These are phyloP conservation scores for Clarias platycephalus DNA, from an alignment of 2,797 vertebrate genomes.

Conservation along the genomic window DNA sequence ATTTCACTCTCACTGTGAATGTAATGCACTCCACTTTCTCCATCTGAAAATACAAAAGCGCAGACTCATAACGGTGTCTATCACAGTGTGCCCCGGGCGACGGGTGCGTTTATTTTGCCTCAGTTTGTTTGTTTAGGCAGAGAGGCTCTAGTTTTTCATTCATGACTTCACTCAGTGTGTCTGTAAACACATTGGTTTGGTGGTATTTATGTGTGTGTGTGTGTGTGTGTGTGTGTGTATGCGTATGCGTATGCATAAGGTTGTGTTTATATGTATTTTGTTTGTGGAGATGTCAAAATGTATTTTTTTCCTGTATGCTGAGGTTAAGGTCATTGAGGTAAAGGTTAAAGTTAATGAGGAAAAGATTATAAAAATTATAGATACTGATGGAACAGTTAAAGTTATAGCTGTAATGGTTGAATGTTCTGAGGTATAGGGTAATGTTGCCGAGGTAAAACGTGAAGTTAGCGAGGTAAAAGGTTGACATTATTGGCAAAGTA, in stretches of 20 bases:
- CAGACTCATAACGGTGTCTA: neutral
- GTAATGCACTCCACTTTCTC: neutral
- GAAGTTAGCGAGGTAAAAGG: neutral
- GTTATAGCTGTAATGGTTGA: neutral
- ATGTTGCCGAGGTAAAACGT: too few relatives aligned
- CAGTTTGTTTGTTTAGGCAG: neutral
- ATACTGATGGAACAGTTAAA: neutral
- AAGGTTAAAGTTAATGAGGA: neutral
- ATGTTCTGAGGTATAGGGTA: neutral
- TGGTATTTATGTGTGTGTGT: constrained; percentile 10
- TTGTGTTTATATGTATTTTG: neutral
- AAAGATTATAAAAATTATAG: neutral
- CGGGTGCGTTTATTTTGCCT: neutral
- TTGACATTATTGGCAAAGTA: neutral
- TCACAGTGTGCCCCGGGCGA: neutral
- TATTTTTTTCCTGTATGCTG: neutral
- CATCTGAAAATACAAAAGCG: constrained; percentile 2
- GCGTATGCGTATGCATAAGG: neutral
- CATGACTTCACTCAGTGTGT: neutral
- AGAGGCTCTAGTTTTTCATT: constrained; percentile 16
- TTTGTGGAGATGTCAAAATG: constrained; percentile 2
- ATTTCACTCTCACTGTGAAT: neutral
- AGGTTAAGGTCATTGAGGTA: neutral
- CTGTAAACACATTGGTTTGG: constrained; percentile 20
- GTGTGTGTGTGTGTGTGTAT: constrained; percentile 2